Evolutionary conservation across 2,797 vertebrate species (phyloP), one percentile per base, ranked within the genome.

Genomic region (Amblyopsis hoosieri): DNA sequence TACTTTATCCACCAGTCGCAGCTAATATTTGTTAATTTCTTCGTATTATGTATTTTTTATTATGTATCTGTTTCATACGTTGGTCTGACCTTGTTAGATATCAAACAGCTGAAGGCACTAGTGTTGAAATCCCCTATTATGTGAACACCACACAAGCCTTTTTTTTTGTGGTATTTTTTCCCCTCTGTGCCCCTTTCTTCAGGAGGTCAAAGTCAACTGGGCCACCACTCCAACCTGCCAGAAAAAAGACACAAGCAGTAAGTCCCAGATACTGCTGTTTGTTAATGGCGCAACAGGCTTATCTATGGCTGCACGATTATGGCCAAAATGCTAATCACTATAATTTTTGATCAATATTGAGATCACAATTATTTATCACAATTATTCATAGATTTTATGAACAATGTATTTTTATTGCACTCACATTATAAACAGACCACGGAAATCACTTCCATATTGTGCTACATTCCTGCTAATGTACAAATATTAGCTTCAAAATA

Each of bases 181-280:
- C 17, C 69, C 13, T 0, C 85, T 87, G 52, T 48, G 15, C 58
- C 59, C 50, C 45, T 55, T 54, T 55, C 13, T 77, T 1, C 90
- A 99, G 98, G 98, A 99, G 86, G 97, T 99, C 83, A 99, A 99
- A 87, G 97, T 99, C 82, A 99, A 99, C 92, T 99, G 98, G 98
- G 98, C 98, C 78, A 99, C 97, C 15, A 99, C 96, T 52, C 98
- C 98, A 75, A 99, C 97, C 91, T 99, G 96, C 90, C 98, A 99
- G 93, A 99, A 99, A 93, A 99, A 99, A 94, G 98, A 99, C 87
- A 98, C 97, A 76, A 99, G 97, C 94, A 99, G 97, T 99, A 91
- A 96, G 97, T 95, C n/a, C 49, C 37, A 42, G 37, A 42, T 42
- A 42, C 9, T 37, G 9, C 37, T 9, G 49, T 14, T 51, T 14